Evolutionary conservation across 1,140 invertebrate genomes (phyloP).

Genomic region (Capitella teleta): DNA sequence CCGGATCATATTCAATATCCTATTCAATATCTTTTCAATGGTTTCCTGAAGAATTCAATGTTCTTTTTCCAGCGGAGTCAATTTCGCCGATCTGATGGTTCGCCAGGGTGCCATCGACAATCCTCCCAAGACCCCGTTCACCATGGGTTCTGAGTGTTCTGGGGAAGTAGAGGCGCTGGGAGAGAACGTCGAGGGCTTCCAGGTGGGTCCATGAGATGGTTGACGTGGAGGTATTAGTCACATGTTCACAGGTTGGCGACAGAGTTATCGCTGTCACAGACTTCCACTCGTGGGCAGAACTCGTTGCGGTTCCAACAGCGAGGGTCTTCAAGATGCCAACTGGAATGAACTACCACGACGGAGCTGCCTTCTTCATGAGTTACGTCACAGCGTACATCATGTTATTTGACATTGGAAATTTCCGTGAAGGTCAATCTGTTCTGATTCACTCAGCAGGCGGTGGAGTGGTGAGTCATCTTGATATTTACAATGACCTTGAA

Average conservation of each 20-base stretch:
- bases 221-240: background rate
- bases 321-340: slow-evolving; percentile 68
- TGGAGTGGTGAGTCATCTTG: slow-evolving; percentile 63
- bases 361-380: slow-evolving; percentile 71
- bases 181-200: slow-evolving; percentile 67
- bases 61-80: slow-evolving; percentile 39
- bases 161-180: slow-evolving; percentile 71
- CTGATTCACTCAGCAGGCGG: slow-evolving; percentile 76
- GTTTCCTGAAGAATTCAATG: background rate
- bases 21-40: too few species aligned
- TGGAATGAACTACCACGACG: slow-evolving; percentile 64
- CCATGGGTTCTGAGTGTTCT: slow-evolving; percentile 76
- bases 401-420: slow-evolving; percentile 68
- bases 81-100: slow-evolving; percentile 62
- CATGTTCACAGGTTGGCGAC: slow-evolving; percentile 59
- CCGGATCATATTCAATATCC: too few species aligned
- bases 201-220: slow-evolving; percentile 47
- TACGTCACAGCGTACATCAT: slow-evolving; percentile 75
- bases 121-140: slow-evolving; percentile 71
- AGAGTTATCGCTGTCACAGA: slow-evolving; percentile 72
- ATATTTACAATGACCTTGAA: background rate
- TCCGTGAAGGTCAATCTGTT: slow-evolving; percentile 65
- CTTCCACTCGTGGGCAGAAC: slow-evolving; percentile 72
- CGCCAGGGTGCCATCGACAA: slow-evolving; percentile 73
- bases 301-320: slow-evolving; percentile 62